Conservation (phyloP, 2,113 vertebrate species). For the Phodopus roborovskii region DNA sequence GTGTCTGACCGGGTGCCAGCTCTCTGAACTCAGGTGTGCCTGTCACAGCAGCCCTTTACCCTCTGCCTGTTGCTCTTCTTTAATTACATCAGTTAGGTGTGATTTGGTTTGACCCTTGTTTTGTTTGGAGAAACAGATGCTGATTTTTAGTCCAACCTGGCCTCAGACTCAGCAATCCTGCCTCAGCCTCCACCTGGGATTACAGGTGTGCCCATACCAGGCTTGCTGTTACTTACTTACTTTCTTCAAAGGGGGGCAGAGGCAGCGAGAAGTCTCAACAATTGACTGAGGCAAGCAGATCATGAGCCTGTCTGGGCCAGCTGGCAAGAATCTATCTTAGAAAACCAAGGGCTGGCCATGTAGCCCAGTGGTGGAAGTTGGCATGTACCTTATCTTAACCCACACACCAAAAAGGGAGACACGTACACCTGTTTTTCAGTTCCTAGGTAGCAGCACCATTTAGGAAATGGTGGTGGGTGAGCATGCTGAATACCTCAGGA, state of each 20-base stretch:
- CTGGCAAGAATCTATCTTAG: background rate
- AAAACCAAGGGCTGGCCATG: background rate
- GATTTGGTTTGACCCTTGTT: background rate
- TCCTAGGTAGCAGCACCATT: background rate
- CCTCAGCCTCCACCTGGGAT: background rate
- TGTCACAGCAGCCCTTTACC: no score
- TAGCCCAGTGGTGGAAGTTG: background rate
- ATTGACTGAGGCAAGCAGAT: background rate
- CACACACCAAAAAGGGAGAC: background rate
- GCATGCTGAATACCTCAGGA: background rate
- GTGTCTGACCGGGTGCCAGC: background rate
- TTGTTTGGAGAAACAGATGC: background rate
- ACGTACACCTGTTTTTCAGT: background rate
- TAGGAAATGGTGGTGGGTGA: background rate
- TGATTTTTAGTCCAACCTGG: background rate
- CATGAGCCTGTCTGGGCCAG: background rate
- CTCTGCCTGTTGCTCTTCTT: background rate
- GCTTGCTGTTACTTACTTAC: background rate
- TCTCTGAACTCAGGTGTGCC: background rate
- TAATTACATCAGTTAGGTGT: background rate
- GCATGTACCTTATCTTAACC: background rate
- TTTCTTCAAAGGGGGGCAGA: background rate
- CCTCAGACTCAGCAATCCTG: background rate
- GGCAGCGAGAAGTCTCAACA: background rate
- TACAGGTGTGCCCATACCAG: no score